Evolutionary conservation across 1,140 invertebrate genomes (phyloP).

Genomic region (Aethina tumida): DNA sequence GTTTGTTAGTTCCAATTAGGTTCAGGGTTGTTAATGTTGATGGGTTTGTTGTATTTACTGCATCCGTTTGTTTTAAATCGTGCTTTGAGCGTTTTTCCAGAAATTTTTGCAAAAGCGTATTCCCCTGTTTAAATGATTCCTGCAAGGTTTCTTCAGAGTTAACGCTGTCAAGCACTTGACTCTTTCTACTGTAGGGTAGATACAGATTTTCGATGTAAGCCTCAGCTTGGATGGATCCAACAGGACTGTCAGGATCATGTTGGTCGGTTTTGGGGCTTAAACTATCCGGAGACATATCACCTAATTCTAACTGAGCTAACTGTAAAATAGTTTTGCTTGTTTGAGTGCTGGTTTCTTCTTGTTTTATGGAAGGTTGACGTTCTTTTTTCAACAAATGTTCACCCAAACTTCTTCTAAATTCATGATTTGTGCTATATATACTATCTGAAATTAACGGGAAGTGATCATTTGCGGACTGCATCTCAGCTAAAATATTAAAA

Average conservation of each 20-base stretch:
- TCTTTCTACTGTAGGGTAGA: background rate
- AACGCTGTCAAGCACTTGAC: background rate
- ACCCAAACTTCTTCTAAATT: too few relatives aligned
- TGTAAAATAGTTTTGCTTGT: slow-evolving; percentile 26
- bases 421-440: too few relatives aligned
- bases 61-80: too few relatives aligned
- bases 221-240: background rate
- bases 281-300: slow-evolving; percentile 21
- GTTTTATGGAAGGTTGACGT: too few relatives aligned
- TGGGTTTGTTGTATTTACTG: too few relatives aligned
- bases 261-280: slow-evolving; percentile 18
- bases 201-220: background rate
- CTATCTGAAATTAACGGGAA: too few relatives aligned
- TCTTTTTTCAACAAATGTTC: too few relatives aligned
- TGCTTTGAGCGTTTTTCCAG: background rate
- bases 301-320: slow-evolving; percentile 13
- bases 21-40: too few relatives aligned
- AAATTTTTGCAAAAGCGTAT: background rate
- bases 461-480: too few relatives aligned
- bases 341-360: slow-evolving; percentile 23
- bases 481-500: too few relatives aligned
- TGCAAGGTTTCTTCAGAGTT: background rate
- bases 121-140: background rate
- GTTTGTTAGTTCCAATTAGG: too few relatives aligned
- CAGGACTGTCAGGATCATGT: slow-evolving; percentile 4